Evolutionary conservation across 2,888 invertebrate genomes (phyloP).

Genomic region (Drosophila robusta): DNA sequence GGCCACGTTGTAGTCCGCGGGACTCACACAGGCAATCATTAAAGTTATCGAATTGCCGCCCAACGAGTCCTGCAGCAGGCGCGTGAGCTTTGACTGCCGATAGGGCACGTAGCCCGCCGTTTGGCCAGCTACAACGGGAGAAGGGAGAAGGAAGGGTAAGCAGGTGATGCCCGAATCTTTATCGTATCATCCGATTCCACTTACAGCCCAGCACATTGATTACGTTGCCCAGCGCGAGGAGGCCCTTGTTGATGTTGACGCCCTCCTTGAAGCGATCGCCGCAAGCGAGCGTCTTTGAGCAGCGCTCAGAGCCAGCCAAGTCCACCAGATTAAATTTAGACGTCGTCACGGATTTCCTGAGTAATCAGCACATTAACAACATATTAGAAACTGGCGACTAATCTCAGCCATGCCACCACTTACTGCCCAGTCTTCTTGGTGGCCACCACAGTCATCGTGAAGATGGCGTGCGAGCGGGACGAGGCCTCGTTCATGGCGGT

Average conservation of each 20-base stretch:
- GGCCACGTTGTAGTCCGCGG: constrained; percentile 94
- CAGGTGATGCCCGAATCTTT: background rate
- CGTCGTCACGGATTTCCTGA: constrained; percentile 89
- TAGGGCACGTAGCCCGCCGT: constrained; percentile 91
- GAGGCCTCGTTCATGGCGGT: constrained; percentile 97
- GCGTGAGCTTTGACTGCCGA: constrained; percentile 95
- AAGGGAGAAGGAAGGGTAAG: background rate
- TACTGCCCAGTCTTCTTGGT: constrained; percentile 88
- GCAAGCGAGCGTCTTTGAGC: constrained; percentile 95
- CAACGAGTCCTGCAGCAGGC: constrained; percentile 96
- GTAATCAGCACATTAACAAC: constrained; percentile 5
- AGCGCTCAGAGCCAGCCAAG: constrained; percentile 95
- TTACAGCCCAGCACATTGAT: constrained; percentile 95
- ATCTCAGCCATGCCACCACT: constrained; percentile 51
- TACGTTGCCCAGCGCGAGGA: constrained; percentile 96
- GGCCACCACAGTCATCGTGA: constrained; percentile 90
- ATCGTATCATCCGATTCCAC: constrained; percentile 27
- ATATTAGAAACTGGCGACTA: background rate
- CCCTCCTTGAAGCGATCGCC: constrained; percentile 96
- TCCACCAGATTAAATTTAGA: constrained; percentile 96
- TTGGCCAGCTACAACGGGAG: constrained; percentile 54
- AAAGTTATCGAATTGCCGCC: constrained; percentile 97
- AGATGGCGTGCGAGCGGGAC: constrained; percentile 96
- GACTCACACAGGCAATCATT: constrained; percentile 98
- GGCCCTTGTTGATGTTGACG: constrained; percentile 95